phyloP scores from a whole-genome alignment of 2,888 invertebrate species.

The Drosophila crucigera region DNA sequence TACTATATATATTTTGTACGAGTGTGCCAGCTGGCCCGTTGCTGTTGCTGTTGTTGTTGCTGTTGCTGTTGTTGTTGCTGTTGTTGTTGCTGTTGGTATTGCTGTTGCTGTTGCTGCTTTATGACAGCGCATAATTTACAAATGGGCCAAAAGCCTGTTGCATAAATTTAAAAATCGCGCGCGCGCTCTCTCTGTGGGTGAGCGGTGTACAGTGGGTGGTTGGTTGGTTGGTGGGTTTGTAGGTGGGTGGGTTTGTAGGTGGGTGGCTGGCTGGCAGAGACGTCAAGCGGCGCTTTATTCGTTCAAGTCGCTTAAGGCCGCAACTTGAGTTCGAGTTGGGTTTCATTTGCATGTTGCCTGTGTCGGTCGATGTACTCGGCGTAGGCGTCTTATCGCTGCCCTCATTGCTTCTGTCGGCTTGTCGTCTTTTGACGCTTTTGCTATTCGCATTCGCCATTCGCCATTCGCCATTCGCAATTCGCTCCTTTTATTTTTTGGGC shows the following conservation, averaged over 20 bases:
- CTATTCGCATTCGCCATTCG: neutral
- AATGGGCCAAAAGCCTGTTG: slow-evolving; percentile 80
- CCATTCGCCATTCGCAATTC: neutral
- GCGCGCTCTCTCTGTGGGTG: slow-evolving; percentile 1
- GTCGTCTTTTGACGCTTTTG: slow-evolving; percentile 37
- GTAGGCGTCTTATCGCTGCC: slow-evolving; percentile 67
- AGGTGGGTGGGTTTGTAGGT: neutral
- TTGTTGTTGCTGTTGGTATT: slow-evolving; percentile 28
- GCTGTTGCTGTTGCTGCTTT: slow-evolving; percentile 61
- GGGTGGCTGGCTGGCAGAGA: neutral
- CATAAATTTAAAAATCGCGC: slow-evolving; percentile 67
- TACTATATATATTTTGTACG: neutral
- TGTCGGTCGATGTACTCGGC: slow-evolving; percentile 42
- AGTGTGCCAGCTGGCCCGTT: slow-evolving; percentile 1
- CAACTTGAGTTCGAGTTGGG: slow-evolving; percentile 17
- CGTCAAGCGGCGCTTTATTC: slow-evolving; percentile 17
- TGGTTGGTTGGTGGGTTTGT: neutral
- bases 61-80: slow-evolving; percentile 21
- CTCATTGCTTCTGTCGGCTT: slow-evolving; percentile 51
- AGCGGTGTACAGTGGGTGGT: neutral
- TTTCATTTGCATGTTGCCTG: slow-evolving; percentile 67
- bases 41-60: neutral
- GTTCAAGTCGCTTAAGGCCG: slow-evolving; percentile 55
- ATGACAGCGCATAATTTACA: slow-evolving; percentile 80
- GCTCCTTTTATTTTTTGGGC: slow-evolving; percentile 2